Evolutionary conservation across 2,888 invertebrate species (phyloP), one percentile per base, ranked within the genome.

Genomic region (Eulithis prunata): DNA sequence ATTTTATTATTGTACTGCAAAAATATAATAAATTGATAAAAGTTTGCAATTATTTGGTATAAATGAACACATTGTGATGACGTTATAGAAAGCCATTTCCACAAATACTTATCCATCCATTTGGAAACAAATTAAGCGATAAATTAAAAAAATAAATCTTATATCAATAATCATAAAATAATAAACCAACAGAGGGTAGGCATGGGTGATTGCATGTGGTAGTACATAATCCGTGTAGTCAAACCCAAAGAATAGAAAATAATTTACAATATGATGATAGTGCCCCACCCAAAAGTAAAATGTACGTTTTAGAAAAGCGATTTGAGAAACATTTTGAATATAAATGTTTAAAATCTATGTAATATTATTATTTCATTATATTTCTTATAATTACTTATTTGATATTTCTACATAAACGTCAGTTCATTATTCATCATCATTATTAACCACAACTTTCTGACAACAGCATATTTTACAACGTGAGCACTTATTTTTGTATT

Each of bases 51-150:
- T 47, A 57, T 91, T 91, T 91, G 90, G 90, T 90, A 86, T 84
- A 79, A 83, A 79, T 89, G 90, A 91, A 91, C 90, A 90, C 90
- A 91, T 88, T 88, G 89, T 88, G 90, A 90, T 90, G 89, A 84
- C 78, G 74, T 61, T 71, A 67, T 69, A 63, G 69, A 65, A 68
- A 54, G 69, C 8, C 10, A 41, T 38, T 11, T 21, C 46, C 75
- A 77, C 72, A 70, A 61, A n/a, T n/a, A n/a, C n/a, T n/a, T n/a
- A 69, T 69, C 36, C 47, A 47, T 28, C 52, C 12, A 32, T 52
- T 21, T 51, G 5, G 36, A 53, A 53, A 38, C 12, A 52, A 52
- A 32, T 1, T 21, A 10, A 3, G 49, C 10, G 21, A 21, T 47
- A 47, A 47, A 47, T 13, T 14, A 14, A n/a, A 13, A 47, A 7